Evolutionary conservation across 2,888 invertebrate genomes (phyloP), one percentile per base, ranked within the genome.

Genomic region (Patella depressa): DNA sequence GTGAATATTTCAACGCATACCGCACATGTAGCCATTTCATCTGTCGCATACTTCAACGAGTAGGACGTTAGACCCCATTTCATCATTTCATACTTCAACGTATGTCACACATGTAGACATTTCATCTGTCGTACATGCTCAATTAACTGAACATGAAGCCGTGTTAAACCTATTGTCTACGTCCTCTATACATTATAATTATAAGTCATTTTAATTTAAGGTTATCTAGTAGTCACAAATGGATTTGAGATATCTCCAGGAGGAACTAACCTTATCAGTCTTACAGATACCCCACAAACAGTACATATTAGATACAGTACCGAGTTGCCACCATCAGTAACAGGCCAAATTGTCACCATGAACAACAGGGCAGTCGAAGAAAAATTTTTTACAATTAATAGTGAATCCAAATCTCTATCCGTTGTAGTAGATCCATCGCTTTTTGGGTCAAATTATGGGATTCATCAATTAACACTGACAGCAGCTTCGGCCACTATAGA

Each of bases 401-500:
- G 0, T 19, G 14, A 3, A n/a, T 3, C 24, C 4, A 65, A 65
- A 19, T 12, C 65, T 3, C 11, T 19, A 65, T 11, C 65, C 24
- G 19, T 65, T 9, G 14, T 11, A 24, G 24, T 65, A 3, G 24
- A 65, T 24, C 19, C 65, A 24, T 11, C 14, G 19, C 65, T 11
- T 65, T 24, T 24, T 24, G 65, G 19, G 3, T 24, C 19, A 19
- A 24, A 7, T 65, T 65, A 65, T 71, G 75, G 75, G 11, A 71
- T 75, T 34, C 70, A 75, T 71, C 70, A 75, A 9, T 54, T 75
- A 11, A 70, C 19, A 4, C 17, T 75, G 54, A 24, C 3, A 17
- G 3, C 2, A 0, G 53, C 17, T 14, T 53, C 19, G 45, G 24
- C 17, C 3, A 29, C 69, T 11, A 24, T 71, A 70, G 70, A 70